A percentile compares a stretch with the other conserved stretches of the same genome.
phyloP scores from a whole-genome alignment of 2,113 vertebrate genomes.

The Tenrec ecaudatus region DNA sequence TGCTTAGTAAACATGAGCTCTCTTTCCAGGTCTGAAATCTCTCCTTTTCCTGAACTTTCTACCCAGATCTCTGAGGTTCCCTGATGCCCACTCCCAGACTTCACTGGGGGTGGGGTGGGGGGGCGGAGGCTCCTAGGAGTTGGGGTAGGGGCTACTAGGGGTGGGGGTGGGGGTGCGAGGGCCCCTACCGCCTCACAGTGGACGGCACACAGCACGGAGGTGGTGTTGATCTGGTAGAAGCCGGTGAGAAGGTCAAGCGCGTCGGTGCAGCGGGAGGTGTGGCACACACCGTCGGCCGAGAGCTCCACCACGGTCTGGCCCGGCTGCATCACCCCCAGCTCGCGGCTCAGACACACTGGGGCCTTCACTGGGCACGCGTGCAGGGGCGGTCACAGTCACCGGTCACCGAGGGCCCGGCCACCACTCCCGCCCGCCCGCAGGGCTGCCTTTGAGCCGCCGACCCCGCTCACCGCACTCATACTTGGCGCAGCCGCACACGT shows the following conservation, averaged over 20 bases:
- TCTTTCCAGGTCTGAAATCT: neutral
- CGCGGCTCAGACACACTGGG: constrained; percentile 93
- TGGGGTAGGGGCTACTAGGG: too few species aligned
- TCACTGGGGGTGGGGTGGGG: neutral
- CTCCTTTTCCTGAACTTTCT: neutral
- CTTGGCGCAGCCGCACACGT: constrained; percentile 93
- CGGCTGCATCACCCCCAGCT: constrained; percentile 92
- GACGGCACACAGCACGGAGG: constrained; percentile 91
- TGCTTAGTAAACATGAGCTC: neutral
- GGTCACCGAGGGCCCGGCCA: neutral
- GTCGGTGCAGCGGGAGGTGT: constrained; percentile 90
- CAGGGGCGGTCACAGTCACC: neutral
- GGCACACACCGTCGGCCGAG: constrained; percentile 90
- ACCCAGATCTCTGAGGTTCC: neutral
- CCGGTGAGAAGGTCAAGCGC: constrained; percentile 89
- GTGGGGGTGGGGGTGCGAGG: too few species aligned
- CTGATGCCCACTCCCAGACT: neutral
- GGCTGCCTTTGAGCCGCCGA: neutral
- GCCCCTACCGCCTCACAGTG: constrained; percentile 92
- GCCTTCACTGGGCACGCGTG: constrained; percentile 90
- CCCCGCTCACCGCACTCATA: constrained; percentile 93
- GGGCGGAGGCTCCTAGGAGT: too few species aligned
- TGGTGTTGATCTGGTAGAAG: constrained; percentile 91
- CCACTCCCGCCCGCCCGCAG: rapidly evolving
- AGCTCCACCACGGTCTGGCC: constrained; percentile 95